Base-by-base conservation (phyloP, 1,140 invertebrate species). In the Lepidurus couesii region DNA sequence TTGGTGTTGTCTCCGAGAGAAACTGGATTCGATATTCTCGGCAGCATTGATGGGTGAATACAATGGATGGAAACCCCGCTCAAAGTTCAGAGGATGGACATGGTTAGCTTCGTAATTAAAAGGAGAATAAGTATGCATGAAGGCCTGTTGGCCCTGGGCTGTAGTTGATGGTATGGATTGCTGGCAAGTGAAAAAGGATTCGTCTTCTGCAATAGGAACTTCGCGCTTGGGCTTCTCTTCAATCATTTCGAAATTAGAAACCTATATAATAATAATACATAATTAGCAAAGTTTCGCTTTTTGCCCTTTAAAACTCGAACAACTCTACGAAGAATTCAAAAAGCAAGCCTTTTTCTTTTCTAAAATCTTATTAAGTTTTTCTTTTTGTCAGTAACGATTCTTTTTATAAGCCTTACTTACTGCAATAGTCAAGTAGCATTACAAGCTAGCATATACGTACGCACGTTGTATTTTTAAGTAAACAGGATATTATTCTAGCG, bases 61-160 rank as follows among this genome's bases (percentile, higher is more conserved):
- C n/a, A 65, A 65, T 65, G 53, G 53, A 16, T 65, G 53, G 13
- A 65, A 65, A 21, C 53, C 53, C 53, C 53, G 16, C 53, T 65
- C 53, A 16, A 65, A 65, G 21, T 65, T 13, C 53, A 65, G 21
- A 65, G 53, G 53, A 7, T 65, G 53, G 16, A 21, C 6, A 16
- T 65, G 4, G 16, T 13, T 65, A 9, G 53, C 21, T 65, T 65
- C 53, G 53, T 65, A 65, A 65, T 65, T 65, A 65, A 65, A 65
- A 65, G 53, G 53, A 21, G 53, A 65, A 65, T 65, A 65, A 13
- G 53, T 65, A 65, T 65, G 53, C 53, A 65, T 13, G 53, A 65
- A 65, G 8, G 53, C 53, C 13, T 65, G 53, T 65, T 65, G 53
- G 53, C 53, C 53, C 53, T 65, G 53, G 53, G 21, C 53, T 11